Evolutionary conservation across 2,797 vertebrate species (phyloP), one percentile per base, ranked within the genome.

Genomic region (Mormyrus proboscirostris): DNA sequence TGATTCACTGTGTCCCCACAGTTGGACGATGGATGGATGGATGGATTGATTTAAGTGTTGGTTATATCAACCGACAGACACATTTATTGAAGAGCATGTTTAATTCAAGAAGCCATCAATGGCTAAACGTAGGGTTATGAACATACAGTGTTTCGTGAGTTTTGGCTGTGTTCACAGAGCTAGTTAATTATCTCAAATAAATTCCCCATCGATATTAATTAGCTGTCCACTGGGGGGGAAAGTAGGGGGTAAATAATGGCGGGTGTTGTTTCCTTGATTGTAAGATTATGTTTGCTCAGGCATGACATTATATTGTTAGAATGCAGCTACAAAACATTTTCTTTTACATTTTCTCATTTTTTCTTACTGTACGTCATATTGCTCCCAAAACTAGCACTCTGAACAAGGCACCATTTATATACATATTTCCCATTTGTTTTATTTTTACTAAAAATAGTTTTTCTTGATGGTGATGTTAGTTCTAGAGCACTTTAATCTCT

Each of bases 171-270:
- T 85, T 89, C 69, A 87, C 41, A 29, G 69, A 49, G 22, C 73
- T 57, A 82, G 86, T 87, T 88, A 65, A 85, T 88, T 88, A 88
- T 88, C 87, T 55, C 22, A 62, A 90, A 90, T 84, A 65, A 88
- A 90, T 88, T 55, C 22, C 86, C 85, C 79, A 50, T 76, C 41
- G 53, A 88, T 73, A 79, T 84, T 88, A 88, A 88, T 90, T 90
- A 90, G 73, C 73, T 90, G 89, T 83, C 87, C 89, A 88, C 79
- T 59, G 87, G 29, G 82, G 29, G 82, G 86, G 49, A 86, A 84
- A 62, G 87, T 69, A 88, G 76, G 87, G 76, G 79, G 89, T 88
- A 88, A 90, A 85, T 90, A 88, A 90, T 90, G 87, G 50, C 87
- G 85, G 87, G 86, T 87, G 59, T 87, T 87, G 89, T 89, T 89